Evolutionary conservation across 2,888 invertebrate species (phyloP).

Genomic region (Troilus luridus): DNA sequence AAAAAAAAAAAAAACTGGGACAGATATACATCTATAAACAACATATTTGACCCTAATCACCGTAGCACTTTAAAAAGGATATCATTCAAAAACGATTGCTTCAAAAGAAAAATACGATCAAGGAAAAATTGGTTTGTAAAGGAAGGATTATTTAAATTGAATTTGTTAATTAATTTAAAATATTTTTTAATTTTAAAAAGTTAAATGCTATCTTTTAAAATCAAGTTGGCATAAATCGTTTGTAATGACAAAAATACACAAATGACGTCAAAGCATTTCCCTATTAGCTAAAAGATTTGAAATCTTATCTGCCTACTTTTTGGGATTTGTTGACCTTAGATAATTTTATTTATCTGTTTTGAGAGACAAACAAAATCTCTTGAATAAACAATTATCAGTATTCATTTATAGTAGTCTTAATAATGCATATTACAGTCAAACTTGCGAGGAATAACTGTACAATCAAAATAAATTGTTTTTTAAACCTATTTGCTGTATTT

Average conservation of each 20-base stretch:
- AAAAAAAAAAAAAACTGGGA: neutral
- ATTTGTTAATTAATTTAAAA: too few relatives aligned
- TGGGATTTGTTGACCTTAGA: constrained; percentile 8
- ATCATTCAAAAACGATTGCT: neutral
- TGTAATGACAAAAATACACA: neutral
- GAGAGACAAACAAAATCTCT: constrained; percentile 2
- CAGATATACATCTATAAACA: neutral
- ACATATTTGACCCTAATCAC: neutral
- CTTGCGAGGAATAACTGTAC: too few relatives aligned
- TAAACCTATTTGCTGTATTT: too few relatives aligned
- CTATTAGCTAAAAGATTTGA: neutral
- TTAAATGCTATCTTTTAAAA: neutral
- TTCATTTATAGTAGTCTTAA: too few relatives aligned
- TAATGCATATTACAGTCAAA: too few relatives aligned
- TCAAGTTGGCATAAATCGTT: neutral
- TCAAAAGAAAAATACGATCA: neutral
- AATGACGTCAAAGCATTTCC: neutral
- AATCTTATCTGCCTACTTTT: constrained; percentile 16
- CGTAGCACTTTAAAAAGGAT: neutral
- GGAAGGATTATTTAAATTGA: too few relatives aligned
- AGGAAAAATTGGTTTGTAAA: too few relatives aligned
- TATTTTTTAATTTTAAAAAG: neutral
- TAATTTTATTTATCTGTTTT: neutral
- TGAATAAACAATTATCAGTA: neutral
- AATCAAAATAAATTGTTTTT: too few relatives aligned